Conservation (phyloP, 1,140 invertebrate species). For the Cotesia chilonis region DNA sequence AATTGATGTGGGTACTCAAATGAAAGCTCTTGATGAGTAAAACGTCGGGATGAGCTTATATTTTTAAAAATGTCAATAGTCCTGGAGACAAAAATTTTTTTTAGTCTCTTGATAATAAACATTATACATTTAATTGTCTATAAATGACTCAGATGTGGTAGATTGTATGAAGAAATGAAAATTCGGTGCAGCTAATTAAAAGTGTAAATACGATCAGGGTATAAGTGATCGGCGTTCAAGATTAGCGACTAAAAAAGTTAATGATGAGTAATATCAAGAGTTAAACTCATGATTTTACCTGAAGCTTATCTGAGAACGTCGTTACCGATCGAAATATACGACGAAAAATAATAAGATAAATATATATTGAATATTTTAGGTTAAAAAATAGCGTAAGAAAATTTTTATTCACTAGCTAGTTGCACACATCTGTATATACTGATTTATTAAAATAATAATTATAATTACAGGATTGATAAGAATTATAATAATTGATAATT, state of each 20-base stretch:
- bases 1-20: no score
- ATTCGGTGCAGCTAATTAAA: not conserved
- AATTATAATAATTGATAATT: constrained; percentile 46
- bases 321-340: constrained; percentile 34
- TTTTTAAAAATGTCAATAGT: no score
- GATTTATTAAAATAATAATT: constrained; percentile 49
- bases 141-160: no score
- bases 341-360: constrained; percentile 31
- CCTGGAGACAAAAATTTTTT: no score
- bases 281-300: constrained; percentile 24
- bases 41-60: no score
- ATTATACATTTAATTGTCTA: no score
- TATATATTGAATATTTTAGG: not conserved
- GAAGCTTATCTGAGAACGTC: constrained; percentile 2
- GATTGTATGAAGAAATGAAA: not conserved
- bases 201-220: constrained; percentile 60
- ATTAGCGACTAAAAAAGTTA: constrained; percentile 10
- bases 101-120: no score
- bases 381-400: constrained; percentile 38
- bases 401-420: constrained; percentile 57
- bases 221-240: constrained; percentile 48
- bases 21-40: no score
- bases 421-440: constrained; percentile 62
- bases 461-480: no score
- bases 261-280: constrained; percentile 22